Conservation (phyloP, 2,797 vertebrate species). For the Onychomys arenicola region DNA sequence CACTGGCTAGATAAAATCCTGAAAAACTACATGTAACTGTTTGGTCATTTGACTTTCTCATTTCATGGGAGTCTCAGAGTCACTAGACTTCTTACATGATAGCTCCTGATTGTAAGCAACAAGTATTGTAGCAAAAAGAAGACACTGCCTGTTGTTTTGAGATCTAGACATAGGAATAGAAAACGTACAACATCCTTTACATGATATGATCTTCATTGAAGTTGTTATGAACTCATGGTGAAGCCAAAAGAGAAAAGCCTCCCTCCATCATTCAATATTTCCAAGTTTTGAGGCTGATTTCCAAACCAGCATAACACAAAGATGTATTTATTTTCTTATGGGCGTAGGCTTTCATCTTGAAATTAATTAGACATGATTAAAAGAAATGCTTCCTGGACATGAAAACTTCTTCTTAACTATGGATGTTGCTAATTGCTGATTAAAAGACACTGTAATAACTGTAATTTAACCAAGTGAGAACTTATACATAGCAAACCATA, state of each 20-base stretch:
- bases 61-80: neutral
- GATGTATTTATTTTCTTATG: neutral
- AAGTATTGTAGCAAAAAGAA: neutral
- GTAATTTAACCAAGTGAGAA: constrained; percentile 5
- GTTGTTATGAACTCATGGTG: neutral
- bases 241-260: neutral
- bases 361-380: neutral
- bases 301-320: neutral
- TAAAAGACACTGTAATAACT: constrained; percentile 1
- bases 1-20: neutral
- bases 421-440: constrained; percentile 12
- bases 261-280: neutral
- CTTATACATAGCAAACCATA: neutral
- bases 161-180: neutral
- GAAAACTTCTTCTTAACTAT: neutral
- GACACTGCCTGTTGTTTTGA: neutral
- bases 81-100: neutral
- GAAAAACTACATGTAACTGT: neutral
- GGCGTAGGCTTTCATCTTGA: neutral
- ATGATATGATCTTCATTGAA: neutral
- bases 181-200: neutral
- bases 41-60: neutral
- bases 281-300: neutral
- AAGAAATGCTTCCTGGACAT: neutral
- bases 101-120: neutral